Base-by-base conservation (phyloP, 1,140 invertebrate genomes). In the Phthorimaea operculella region DNA sequence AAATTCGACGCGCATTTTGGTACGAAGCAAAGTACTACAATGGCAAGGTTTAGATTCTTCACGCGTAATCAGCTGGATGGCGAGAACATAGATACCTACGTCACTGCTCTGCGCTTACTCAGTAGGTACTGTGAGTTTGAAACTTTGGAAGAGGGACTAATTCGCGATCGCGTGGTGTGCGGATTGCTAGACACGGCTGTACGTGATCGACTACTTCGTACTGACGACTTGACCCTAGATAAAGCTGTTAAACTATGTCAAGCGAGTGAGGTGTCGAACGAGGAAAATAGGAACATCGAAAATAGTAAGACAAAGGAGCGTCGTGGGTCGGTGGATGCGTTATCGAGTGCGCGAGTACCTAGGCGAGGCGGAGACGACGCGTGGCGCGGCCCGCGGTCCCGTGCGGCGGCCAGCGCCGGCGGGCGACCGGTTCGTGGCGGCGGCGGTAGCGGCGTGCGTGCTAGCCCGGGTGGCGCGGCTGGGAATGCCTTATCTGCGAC, bases 1-100 rank as follows among this genome's bases (percentile, higher is more conserved):
- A 60, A 58, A 39, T 64, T 58, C 44, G 52, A 60, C 47, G 36
- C 52, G 45, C 54, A 64, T 36, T 64, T 60, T 33, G 57, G 58
- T 10, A 54, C 62, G 2, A 60, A 60, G 16, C 39, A 42, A 44
- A 63, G 60, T 33, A 60, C 44, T 4, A 58, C 62, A 2, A 60
- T 63, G 58, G 14, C 33, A 11, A 14, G 61, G 12, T 63, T 57
- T 45, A 52, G 51, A 21, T 62, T 62, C 47, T 62, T 62, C 33
- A 51, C 42, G 14, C 42, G 56, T 17, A 48, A 58, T 36, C 51
- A 62, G 39, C 18, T 55, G 17, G 33, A 4, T 1, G 39, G 52
- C 15, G 56, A 62, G 21, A 45, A 48, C 1, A 55, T 62, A 11
- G 53, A 55, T 33, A 16, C 52, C 44, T 62, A 58, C 18, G 57